Conservation (phyloP, 37 sponge, comb jelly and placozoan genomes). For the Hormiphora californensis region DNA sequence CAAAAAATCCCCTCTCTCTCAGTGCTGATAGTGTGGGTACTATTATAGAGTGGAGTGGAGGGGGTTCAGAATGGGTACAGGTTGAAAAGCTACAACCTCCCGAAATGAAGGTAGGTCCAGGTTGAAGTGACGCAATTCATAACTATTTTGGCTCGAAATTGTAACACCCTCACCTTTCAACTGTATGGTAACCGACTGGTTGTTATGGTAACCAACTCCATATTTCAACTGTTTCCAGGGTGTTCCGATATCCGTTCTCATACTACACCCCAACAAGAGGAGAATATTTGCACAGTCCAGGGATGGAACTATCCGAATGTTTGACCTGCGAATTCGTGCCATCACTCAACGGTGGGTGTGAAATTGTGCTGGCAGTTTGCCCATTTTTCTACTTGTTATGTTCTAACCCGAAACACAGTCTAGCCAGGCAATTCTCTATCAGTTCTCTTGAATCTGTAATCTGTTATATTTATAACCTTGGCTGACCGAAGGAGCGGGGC, state of each 20-base stretch:
- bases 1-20: no score
- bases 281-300: constrained; percentile 31
- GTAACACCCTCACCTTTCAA: no score
- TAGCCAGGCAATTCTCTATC: no score
- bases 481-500: no score
- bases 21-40: constrained; percentile 23
- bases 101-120: background rate
- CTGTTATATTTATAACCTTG: no score
- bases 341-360: constrained; percentile 41
- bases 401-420: no score
- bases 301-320: background rate
- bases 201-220: background rate
- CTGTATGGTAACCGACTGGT: no score
- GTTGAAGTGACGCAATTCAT: no score
- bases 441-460: no score
- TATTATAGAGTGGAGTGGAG: constrained; percentile 27
- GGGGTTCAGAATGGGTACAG: background rate
- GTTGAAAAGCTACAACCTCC: constrained; percentile 28
- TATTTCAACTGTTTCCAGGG: background rate
- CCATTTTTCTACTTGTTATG: no score
- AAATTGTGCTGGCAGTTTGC: no score
- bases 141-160: no score
- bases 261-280: constrained; percentile 44
- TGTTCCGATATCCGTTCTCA: constrained; percentile 7
- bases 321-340: constrained; percentile 25